Conservation (phyloP, 2,113 vertebrate species). For the Malurus melanocephalus region DNA sequence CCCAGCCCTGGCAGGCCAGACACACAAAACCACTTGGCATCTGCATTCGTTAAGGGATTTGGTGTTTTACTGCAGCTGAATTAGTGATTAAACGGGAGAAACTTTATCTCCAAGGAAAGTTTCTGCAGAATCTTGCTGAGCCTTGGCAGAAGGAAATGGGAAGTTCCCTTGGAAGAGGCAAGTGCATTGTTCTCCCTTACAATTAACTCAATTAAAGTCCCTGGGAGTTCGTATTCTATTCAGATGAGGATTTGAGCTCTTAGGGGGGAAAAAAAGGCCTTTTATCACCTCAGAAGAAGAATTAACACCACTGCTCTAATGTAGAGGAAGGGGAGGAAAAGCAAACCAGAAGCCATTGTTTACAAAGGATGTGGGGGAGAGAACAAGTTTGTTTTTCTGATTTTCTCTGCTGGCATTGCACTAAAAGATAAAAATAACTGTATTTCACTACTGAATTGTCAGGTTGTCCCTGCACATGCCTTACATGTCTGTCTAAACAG, state of each 20-base stretch:
- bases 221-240: slow-evolving; percentile 24
- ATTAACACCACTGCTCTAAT: slow-evolving; percentile 2
- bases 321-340: background rate
- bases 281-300: slow-evolving; percentile 38
- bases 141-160: slow-evolving; percentile 14
- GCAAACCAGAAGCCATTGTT: background rate
- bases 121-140: slow-evolving; percentile 11
- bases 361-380: background rate
- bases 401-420: background rate
- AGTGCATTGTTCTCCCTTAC: slow-evolving; percentile 35
- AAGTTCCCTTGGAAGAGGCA: slow-evolving; percentile 10
- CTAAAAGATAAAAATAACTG: background rate
- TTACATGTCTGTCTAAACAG: background rate
- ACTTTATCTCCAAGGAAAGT: slow-evolving; percentile 22
- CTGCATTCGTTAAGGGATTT: slow-evolving; percentile 39
- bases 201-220: slow-evolving; percentile 27
- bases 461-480: background rate
- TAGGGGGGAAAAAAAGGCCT: background rate
- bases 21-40: slow-evolving; percentile 6
- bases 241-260: slow-evolving; percentile 33
- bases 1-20: slow-evolving; percentile 25
- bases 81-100: background rate
- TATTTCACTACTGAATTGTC: background rate
- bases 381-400: slow-evolving; percentile 18
- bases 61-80: background rate